These are phyloP conservation scores for Heteromurus nitidus DNA, from an alignment of 2,888 invertebrate genomes.

Conservation along the genomic window DNA sequence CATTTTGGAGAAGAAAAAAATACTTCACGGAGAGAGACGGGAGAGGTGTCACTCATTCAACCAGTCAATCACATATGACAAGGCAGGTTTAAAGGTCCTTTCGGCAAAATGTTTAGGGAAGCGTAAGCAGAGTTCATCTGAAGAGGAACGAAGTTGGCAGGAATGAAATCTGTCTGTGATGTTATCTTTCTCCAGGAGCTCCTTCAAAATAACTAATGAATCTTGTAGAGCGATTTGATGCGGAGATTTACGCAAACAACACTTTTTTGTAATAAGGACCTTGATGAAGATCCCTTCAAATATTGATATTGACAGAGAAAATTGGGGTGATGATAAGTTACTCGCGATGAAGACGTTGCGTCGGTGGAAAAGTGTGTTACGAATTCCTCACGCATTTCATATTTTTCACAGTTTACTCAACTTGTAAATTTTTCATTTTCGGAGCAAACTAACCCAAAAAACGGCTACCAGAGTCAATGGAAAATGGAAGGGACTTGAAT, in stretches of 20 bases:
- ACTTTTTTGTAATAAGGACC: too few species aligned
- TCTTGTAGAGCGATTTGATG: too few species aligned
- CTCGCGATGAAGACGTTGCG: too few species aligned
- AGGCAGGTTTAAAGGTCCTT: conserved; percentile 53
- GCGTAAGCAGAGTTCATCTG: conserved; percentile 10
- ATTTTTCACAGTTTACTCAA: not conserved
- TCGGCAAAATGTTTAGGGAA: conserved; percentile 31
- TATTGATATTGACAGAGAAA: conserved; percentile 63
- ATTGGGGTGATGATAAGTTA: conserved; percentile 20
- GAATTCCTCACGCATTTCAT: not conserved
- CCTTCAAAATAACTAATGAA: too few species aligned
- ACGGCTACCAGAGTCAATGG: too few species aligned
- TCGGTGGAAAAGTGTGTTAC: too few species aligned
- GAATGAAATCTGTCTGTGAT: not conserved
- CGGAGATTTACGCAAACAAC: too few species aligned
- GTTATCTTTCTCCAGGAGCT: not conserved
- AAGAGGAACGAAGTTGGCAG: not conserved
- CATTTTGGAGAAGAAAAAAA: conserved; percentile 30
- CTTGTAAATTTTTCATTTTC: too few species aligned
- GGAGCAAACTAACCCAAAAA: too few species aligned
- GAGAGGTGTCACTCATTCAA: conserved; percentile 50
- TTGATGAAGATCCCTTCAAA: too few species aligned
- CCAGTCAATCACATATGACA: conserved; percentile 53
- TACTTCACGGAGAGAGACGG: conserved; percentile 28
- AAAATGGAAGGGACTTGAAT: too few species aligned